Evolutionary conservation across 2,113 vertebrate genomes (phyloP).

Genomic region (Crotalus viridis): DNA sequence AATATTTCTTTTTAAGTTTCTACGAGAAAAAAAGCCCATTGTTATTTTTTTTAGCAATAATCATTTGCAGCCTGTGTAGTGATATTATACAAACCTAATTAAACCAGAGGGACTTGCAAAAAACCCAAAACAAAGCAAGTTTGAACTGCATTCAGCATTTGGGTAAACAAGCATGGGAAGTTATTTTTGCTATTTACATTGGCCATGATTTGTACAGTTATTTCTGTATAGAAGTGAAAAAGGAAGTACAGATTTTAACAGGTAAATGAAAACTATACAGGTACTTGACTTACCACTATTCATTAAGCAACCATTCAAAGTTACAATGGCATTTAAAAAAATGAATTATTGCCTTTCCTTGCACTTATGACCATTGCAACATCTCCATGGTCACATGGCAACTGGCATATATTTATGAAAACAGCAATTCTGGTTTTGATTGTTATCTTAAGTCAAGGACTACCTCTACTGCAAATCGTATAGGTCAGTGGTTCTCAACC

Average conservation of each 20-base stretch:
- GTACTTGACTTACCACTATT: background rate
- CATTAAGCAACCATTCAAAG: background rate
- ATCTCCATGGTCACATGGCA: background rate
- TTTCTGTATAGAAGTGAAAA: background rate
- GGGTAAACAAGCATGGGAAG: conserved; percentile 1
- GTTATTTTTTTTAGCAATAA: conserved; percentile 29
- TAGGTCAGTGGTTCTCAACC: too few species aligned
- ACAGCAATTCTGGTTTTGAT: background rate
- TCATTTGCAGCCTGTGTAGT: conserved; percentile 6
- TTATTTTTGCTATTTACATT: background rate
- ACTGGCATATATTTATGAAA: background rate
- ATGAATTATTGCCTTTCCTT: background rate
- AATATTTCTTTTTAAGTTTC: conserved; percentile 1
- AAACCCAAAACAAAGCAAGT: background rate
- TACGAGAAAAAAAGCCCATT: background rate
- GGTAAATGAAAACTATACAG: background rate
- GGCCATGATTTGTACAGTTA: background rate
- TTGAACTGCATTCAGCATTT: background rate
- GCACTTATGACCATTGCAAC: background rate
- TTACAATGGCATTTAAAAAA: background rate
- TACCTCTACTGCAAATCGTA: too few species aligned
- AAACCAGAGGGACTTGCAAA: conserved; percentile 8
- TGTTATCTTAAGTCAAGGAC: background rate
- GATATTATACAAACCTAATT: conserved; percentile 17
- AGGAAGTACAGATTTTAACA: background rate